Conservation (phyloP, 2,113 vertebrate species). For the Diadophis punctatus region DNA sequence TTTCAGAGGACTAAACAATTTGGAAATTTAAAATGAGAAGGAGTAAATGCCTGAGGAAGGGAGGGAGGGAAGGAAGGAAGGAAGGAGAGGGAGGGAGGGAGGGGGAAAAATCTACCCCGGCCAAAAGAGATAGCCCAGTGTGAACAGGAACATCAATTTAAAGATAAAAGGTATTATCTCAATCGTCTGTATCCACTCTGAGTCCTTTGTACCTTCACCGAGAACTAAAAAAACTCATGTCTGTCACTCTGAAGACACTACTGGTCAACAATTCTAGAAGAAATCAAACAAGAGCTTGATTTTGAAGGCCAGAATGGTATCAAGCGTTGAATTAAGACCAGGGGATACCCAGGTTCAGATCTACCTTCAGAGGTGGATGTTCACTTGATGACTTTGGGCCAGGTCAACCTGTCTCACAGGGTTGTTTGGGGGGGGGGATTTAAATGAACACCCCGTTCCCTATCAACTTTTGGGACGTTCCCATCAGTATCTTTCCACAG, state of each 20-base stretch:
- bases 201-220: not conserved
- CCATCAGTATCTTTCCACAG: not conserved
- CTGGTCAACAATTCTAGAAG: not conserved
- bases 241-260: not conserved
- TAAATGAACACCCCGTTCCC: not conserved
- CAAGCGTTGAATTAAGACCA: not conserved
- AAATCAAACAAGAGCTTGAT: not conserved
- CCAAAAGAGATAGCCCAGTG: not conserved
- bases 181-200: too few relatives aligned
- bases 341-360: not conserved
- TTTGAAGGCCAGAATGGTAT: not conserved
- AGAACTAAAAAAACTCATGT: too few relatives aligned
- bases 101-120: not conserved
- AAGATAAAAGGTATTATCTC: slow-evolving; percentile 6
- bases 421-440: not conserved
- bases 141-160: not conserved
- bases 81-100: not conserved
- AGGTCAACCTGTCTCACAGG: not conserved
- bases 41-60: not conserved
- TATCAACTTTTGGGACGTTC: not conserved
- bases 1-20: slow-evolving; percentile 51
- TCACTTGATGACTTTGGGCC: not conserved
- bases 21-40: too few relatives aligned
- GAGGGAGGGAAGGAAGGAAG: too few relatives aligned
- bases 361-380: not conserved